phyloP scores from a whole-genome alignment of 2,113 vertebrate species.

The Dipodomys stephensi region DNA sequence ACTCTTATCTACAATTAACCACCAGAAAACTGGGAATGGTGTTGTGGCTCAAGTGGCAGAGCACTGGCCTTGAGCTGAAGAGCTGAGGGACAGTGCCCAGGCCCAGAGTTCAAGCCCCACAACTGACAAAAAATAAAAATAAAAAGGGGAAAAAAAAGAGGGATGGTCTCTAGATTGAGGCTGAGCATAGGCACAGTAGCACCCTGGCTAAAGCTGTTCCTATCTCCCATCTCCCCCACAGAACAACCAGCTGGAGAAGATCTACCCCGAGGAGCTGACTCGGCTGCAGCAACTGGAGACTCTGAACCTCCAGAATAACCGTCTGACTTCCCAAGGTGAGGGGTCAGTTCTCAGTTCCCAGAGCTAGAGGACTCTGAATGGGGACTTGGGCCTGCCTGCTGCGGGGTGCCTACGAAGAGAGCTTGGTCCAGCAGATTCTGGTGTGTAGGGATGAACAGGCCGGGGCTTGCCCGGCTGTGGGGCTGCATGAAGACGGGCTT shows the following conservation, averaged over 20 bases:
- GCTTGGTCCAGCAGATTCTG: background rate
- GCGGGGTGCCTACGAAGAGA: background rate
- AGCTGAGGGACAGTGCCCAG: too few species aligned
- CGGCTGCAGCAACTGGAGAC: constrained; percentile 94
- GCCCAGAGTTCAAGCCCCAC: too few species aligned
- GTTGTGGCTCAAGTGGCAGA: too few species aligned
- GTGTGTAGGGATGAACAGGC: background rate
- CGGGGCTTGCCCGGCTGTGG: background rate
- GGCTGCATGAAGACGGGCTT: background rate
- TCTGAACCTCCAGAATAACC: constrained; percentile 98
- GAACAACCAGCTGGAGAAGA: constrained; percentile 97
- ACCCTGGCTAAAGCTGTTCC: background rate
- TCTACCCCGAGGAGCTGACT: constrained; percentile 93
- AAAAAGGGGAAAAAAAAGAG: too few species aligned
- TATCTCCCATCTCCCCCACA: constrained; percentile 71
- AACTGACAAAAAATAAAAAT: too few species aligned
- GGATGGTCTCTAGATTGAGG: background rate
- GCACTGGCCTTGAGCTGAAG: too few species aligned
- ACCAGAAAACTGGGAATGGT: too few species aligned
- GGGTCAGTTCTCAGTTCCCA: background rate
- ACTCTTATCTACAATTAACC: too few species aligned
- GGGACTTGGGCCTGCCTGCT: background rate
- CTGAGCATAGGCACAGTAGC: background rate
- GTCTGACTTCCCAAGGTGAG: constrained; percentile 94
- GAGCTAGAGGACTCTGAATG: accelerated